Base-by-base conservation (phyloP, 2,797 vertebrate species). In the Urosaurus nigricauda region DNA sequence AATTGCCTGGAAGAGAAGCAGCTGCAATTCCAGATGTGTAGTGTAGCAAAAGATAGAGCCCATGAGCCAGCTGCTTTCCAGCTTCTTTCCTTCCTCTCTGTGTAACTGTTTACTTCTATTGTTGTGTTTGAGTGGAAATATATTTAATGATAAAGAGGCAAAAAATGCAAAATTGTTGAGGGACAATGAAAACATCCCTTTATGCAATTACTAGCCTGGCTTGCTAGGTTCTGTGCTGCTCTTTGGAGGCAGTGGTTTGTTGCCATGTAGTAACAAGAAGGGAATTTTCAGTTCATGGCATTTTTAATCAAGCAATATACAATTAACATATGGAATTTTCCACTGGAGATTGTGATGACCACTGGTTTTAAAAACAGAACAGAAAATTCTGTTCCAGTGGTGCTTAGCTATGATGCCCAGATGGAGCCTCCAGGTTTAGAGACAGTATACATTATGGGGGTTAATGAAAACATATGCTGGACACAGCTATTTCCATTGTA, bases 31-130 rank as follows among this genome's bases (percentile, higher is more conserved):
- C 81, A 88, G 87, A 91, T 90, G 92, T 92, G 91, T 83, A 0
- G 7, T 0, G 24, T 56, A 56, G 78, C 32, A 87, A 83, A 93
- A 16, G 75, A 84, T 91, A 92, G 81, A 88, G 84, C 43, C 81
- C 56, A 83, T 2, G 5, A 91, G 75, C 88, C 32, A 86, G 93
- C 86, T 93, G 86, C 56, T 88, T 88, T 89, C 83, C 84, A 89
- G 75, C 87, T 89, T 84, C 89, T 92, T 87, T 51, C 60, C 70
- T 75, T 40, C 35, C 85, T 40, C 11, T 35, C 68, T 80, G 86
- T 86, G 87, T 80, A 74, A 16, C 37, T 80, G 21, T 91, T 93
- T 92, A 68, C 82, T 40, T 43, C 85, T 88, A 70, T 89, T 90
- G 51, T 75, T 91, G 32, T 86, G 37, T 87, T 92, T 89, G 82